Percentiles rank a stretch among this genome's conserved stretches.
phyloP scores from a whole-genome alignment of 2,113 vertebrate species.

The Chelonoidis abingdonii region DNA sequence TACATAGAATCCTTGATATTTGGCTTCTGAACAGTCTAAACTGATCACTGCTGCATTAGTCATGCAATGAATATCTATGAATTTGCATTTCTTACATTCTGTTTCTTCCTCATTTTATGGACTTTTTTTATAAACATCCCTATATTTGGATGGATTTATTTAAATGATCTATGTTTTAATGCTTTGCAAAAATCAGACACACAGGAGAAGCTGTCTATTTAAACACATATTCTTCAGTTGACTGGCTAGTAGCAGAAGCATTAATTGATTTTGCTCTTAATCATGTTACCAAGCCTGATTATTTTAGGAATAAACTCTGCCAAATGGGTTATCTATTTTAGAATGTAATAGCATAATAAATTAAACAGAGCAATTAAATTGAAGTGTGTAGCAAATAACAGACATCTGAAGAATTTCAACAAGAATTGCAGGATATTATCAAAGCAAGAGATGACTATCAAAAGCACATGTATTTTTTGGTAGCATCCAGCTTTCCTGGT shows the following conservation, averaged over 20 bases:
- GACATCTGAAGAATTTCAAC: neutral
- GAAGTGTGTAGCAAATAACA: neutral
- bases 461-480: neutral
- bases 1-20: neutral
- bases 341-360: conserved; percentile 8
- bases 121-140: neutral
- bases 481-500: neutral
- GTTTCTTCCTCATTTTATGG: conserved; percentile 31
- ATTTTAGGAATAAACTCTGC: conserved; percentile 50
- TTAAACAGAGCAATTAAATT: conserved; percentile 25
- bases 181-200: neutral
- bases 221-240: conserved; percentile 9
- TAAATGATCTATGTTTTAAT: conserved; percentile 32
- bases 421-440: accelerated
- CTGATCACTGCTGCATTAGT: conserved; percentile 14
- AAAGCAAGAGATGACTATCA: neutral
- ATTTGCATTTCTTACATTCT: conserved; percentile 7
- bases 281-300: conserved; percentile 53
- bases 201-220: neutral
- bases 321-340: conserved; percentile 55
- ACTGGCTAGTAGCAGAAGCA: neutral
- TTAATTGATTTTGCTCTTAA: conserved; percentile 4
- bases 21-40: conserved; percentile 23
- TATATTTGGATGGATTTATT: conserved; percentile 50
- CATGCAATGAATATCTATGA: conserved; percentile 30